Percentiles rank a stretch among this genome's conserved stretches.
These are phyloP conservation scores for Temnothorax longispinosus DNA, from an alignment of 1,140 invertebrate genomes.

Conservation along the genomic window DNA sequence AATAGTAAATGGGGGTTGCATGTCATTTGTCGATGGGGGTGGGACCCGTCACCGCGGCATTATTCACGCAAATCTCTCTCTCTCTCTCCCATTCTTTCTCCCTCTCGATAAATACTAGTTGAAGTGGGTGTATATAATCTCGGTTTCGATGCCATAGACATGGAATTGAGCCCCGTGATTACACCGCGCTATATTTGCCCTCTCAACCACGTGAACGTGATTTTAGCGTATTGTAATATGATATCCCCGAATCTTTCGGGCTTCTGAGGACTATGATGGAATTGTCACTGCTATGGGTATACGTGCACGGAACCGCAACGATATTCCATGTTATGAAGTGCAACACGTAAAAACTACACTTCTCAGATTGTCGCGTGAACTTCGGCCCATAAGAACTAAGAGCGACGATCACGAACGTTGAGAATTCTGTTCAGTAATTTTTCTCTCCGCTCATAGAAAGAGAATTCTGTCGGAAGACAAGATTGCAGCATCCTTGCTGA, in stretches of 20 bases:
- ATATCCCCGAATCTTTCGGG: neutral
- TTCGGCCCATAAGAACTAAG: neutral
- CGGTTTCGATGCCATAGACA: slow-evolving; percentile 6
- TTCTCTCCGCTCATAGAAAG: neutral
- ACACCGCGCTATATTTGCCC: slow-evolving; percentile 9
- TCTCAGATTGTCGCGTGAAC: neutral
- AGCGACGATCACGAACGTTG: neutral
- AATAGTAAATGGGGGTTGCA: slow-evolving; percentile 53
- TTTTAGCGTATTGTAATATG: neutral
- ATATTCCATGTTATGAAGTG: neutral
- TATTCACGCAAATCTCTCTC: slow-evolving; percentile 29
- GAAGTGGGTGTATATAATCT: slow-evolving; percentile 15
- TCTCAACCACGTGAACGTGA: neutral
- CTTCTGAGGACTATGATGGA: neutral
- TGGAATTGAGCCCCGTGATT: slow-evolving; percentile 10
- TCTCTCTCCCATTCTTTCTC: neutral
- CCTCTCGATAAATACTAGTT: slow-evolving; percentile 18
- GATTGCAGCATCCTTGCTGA: neutral
- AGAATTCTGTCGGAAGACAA: neutral
- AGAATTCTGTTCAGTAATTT: neutral
- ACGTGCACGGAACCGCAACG: neutral
- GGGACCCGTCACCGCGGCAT: slow-evolving; percentile 19
- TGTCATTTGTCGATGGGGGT: slow-evolving; percentile 49
- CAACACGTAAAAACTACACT: neutral
- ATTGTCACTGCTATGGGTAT: neutral